These are phyloP conservation scores for Oncorhynchus clarkii DNA, from an alignment of 2,113 vertebrate species.

Conservation along the genomic window DNA sequence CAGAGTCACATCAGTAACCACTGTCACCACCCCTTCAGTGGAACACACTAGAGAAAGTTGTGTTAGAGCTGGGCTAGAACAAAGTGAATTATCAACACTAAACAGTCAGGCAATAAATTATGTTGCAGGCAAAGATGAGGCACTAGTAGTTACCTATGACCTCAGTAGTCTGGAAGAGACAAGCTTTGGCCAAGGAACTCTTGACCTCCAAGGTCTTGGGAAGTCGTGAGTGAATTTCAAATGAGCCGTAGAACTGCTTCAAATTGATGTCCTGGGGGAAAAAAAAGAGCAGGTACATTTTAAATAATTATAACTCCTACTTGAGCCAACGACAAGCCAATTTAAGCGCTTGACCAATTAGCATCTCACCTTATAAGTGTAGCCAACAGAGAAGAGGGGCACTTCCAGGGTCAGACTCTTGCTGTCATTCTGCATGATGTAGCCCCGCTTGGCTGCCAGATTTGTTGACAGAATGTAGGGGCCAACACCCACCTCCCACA, in stretches of 20 bases:
- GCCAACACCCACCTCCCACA: constrained; percentile 55
- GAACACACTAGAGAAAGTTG: constrained; percentile 63
- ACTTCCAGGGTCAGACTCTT: constrained; percentile 48
- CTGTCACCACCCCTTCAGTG: constrained; percentile 61
- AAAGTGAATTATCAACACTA: too few species aligned
- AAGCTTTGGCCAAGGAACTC: constrained; percentile 35
- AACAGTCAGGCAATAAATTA: too few species aligned
- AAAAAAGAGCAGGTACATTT: background rate
- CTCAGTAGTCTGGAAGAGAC: constrained; percentile 44
- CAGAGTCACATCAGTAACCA: constrained; percentile 52
- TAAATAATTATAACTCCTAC: background rate
- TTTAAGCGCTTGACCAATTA: background rate
- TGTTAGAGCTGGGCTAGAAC: background rate
- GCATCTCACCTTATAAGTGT: constrained; percentile 48
- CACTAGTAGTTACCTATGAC: constrained; percentile 53
- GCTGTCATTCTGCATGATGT: constrained; percentile 55
- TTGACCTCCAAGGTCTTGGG: constrained; percentile 7
- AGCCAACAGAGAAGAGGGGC: constrained; percentile 60
- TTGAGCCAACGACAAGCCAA: background rate
- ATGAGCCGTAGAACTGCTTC: constrained; percentile 44
- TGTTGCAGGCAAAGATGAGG: too few species aligned
- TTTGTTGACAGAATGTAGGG: constrained; percentile 41
- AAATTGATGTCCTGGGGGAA: constrained; percentile 43
- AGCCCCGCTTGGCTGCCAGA: constrained; percentile 52
- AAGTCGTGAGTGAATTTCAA: constrained; percentile 48